phyloP scores from a whole-genome alignment of 2,113 vertebrate species.

The Halichoerus grypus region DNA sequence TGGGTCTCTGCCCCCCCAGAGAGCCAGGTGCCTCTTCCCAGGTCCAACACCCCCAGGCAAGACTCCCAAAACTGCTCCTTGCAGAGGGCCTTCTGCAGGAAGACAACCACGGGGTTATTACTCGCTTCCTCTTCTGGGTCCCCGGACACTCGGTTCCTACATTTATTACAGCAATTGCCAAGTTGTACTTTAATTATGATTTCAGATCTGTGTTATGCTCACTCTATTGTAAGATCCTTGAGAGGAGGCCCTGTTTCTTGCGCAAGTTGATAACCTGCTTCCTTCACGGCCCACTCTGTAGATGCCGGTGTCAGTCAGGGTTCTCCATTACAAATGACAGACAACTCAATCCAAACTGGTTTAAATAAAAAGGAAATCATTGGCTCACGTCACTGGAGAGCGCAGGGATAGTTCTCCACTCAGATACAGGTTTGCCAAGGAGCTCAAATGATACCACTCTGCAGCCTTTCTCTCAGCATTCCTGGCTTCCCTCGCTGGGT shows the following conservation, averaged over 20 bases:
- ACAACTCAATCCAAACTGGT: not conserved
- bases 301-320: not conserved
- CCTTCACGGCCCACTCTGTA: not conserved
- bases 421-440: not conserved
- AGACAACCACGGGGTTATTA: not conserved
- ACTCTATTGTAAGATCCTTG: not conserved
- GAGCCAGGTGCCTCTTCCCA: not conserved
- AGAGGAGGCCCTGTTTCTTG: not conserved
- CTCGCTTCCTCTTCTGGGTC: not conserved
- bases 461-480: not conserved
- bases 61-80: not conserved
- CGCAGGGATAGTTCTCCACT: not conserved
- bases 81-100: not conserved
- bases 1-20: fast-evolving
- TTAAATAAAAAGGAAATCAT: not conserved
- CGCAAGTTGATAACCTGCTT: not conserved
- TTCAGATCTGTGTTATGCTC: not conserved
- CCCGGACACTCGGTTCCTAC: not conserved
- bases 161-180: not conserved
- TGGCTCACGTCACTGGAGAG: not conserved
- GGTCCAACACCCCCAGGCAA: too few species aligned
- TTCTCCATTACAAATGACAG: not conserved
- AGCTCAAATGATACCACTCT: not conserved
- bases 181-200: not conserved
- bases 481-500: not conserved